A percentile compares a stretch with the other conserved stretches of the same genome.
Conservation (phyloP, 2,113 vertebrate species). For the Tinamus guttatus region DNA sequence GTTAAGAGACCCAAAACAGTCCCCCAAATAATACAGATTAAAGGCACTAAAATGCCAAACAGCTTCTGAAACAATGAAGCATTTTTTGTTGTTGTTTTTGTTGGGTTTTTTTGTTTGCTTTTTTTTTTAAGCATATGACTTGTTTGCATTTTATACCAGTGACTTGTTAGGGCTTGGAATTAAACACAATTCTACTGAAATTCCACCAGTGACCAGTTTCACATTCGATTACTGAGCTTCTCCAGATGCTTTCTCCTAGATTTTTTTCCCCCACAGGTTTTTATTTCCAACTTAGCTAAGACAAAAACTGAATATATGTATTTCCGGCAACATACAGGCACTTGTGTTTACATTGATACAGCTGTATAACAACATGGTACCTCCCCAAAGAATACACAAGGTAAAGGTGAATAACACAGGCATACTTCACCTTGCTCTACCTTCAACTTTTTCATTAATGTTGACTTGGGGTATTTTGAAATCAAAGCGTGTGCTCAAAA, state of each 20-base stretch:
- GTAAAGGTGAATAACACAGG: not conserved
- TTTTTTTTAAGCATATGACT: slow-evolving; percentile 7
- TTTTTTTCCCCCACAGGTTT: slow-evolving; percentile 37
- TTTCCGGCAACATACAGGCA: slow-evolving; percentile 35
- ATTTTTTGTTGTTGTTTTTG: not conserved
- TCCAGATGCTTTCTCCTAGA: slow-evolving; percentile 31
- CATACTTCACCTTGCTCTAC: slow-evolving; percentile 29
- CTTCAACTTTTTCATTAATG: slow-evolving; percentile 25
- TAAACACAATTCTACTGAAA: slow-evolving; percentile 66
- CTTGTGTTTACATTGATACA: slow-evolving; percentile 13
- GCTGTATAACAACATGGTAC: slow-evolving; percentile 17
- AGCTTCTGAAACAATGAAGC: slow-evolving; percentile 76
- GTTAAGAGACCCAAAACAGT: slow-evolving; percentile 62
- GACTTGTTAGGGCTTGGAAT: slow-evolving; percentile 56
- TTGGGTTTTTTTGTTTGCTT: not conserved
- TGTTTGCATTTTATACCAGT: slow-evolving; percentile 58
- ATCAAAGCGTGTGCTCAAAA: not conserved
- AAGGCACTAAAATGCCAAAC: slow-evolving; percentile 72
- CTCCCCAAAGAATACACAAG: slow-evolving; percentile 8
- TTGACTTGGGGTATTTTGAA: slow-evolving; percentile 43
- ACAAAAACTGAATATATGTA: not conserved
- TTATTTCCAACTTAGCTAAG: slow-evolving; percentile 40
- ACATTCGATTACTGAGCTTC: slow-evolving; percentile 48
- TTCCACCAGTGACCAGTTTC: slow-evolving; percentile 75
- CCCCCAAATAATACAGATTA: slow-evolving; percentile 45